Percentiles rank a stretch among this genome's conserved stretches.
Conservation (phyloP, 64 coral and sea anemone species). For the Actinia equina region DNA sequence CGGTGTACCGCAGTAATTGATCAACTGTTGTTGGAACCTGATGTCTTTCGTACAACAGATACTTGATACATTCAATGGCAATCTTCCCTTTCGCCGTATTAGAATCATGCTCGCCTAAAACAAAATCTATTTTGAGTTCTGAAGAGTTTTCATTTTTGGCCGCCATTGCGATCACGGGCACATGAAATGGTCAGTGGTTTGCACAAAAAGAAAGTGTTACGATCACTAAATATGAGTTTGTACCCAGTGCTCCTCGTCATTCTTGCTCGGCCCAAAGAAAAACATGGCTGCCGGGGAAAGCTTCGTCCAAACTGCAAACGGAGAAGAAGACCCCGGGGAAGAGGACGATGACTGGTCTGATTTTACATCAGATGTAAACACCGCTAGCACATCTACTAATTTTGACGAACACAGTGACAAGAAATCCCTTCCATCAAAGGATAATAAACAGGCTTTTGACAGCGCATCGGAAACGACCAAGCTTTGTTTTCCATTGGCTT, state of each 20-base stretch:
- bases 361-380: constrained; percentile 44
- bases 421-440: constrained; percentile 10
- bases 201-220: neutral
- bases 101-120: constrained; percentile 42
- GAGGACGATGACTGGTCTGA: constrained; percentile 55
- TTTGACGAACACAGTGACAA: neutral
- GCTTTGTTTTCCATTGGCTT: constrained; percentile 31
- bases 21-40: constrained; percentile 81
- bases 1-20: constrained; percentile 54
- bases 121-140: constrained; percentile 47
- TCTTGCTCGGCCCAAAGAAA: constrained; percentile 11
- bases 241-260: neutral
- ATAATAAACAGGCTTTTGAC: neutral
- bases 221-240: neutral
- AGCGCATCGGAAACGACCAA: constrained; percentile 10
- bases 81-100: constrained; percentile 25
- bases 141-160: constrained; percentile 9
- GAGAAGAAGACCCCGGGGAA: constrained; percentile 19
- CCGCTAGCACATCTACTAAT: neutral
- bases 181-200: neutral
- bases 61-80: constrained; percentile 72
- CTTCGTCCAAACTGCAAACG: constrained; percentile 20
- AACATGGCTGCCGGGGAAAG: constrained; percentile 56
- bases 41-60: constrained; percentile 79
- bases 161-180: constrained; percentile 22